phyloP scores from a whole-genome alignment of 2,797 vertebrate species.

The Harpagifer antarcticus region DNA sequence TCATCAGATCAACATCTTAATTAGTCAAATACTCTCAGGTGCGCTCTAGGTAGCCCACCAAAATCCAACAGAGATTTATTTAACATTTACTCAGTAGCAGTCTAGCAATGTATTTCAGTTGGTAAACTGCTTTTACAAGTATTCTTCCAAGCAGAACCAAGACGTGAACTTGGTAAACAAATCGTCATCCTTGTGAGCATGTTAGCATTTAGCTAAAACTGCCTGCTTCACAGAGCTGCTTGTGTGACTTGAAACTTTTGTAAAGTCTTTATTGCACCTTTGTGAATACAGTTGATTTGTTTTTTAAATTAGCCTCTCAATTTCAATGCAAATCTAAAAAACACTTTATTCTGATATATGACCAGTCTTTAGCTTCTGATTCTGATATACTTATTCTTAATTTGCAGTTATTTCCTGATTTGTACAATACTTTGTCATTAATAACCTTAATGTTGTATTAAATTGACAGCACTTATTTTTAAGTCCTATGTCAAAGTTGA shows the following conservation, averaged over 20 bases:
- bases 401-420: background rate
- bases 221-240: background rate
- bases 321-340: conserved; percentile 7
- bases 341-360: conserved; percentile 10
- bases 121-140: too few species aligned
- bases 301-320: background rate
- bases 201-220: too few species aligned
- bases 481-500: too few species aligned
- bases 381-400: background rate
- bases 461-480: too few species aligned
- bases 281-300: too few species aligned
- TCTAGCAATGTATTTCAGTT: too few species aligned
- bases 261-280: background rate
- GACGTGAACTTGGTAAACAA: background rate
- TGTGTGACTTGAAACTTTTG: background rate
- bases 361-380: background rate
- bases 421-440: background rate
- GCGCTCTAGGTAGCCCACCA: too few species aligned
- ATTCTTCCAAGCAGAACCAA: too few species aligned
- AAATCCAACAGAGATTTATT: too few species aligned
- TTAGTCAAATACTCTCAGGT: too few species aligned
- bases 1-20: too few species aligned
- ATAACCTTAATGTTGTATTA: background rate
- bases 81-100: too few species aligned
- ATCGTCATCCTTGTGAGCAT: background rate